Base-by-base conservation (phyloP, 2,797 vertebrate species). In the Sebastes hubbsi region DNA sequence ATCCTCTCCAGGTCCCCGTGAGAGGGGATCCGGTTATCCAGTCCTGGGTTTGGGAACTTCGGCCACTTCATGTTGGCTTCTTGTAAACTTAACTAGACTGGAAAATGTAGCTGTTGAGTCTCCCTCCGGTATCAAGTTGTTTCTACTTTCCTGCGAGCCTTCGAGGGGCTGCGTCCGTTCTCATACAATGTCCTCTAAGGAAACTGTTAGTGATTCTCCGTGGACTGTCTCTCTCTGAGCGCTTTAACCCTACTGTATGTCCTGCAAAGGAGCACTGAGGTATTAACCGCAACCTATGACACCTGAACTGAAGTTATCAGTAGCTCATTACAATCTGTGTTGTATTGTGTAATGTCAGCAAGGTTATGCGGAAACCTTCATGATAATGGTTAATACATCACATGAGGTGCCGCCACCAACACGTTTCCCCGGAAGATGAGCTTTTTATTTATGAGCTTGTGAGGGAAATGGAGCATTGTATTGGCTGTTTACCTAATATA, bases 11-110 rank as follows among this genome's bases (percentile, higher is more conserved):
- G 95, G 18, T 97, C 87, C 2, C 27, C 74, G 59, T 95, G 94
- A 20, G 96, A 96, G 5, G 94, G 95, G 88, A 98, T 97, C 72
- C 97, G 94, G 18, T 91, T 90, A 0, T 97, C 96, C 89, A 98
- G 90, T 38, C 95, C 96, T 0, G 94, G 95, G 88, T 97, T 97
- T 13, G 97, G 97, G 12, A 98, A 3, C 2, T 42, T 10, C 55
- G n/a, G 2, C 20, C 11, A 42, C 38, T 42, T 64, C 46, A 10
- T 60, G 42, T 42, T 42, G 42, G 42, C 42, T 46, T 46, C 42
- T 18, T 46, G 16, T 18, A 46, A 18, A 46, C 42, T 46, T 42
- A 42, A 29, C 58, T 36, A 3, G 30, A 65, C 9, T n/a, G 5
- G 2, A 76, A 69, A 71, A 36, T 66, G 55, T n/a, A 36, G 62